Evolutionary conservation across 2,888 invertebrate genomes (phyloP).

Genomic region (Frankliniella fusca): DNA sequence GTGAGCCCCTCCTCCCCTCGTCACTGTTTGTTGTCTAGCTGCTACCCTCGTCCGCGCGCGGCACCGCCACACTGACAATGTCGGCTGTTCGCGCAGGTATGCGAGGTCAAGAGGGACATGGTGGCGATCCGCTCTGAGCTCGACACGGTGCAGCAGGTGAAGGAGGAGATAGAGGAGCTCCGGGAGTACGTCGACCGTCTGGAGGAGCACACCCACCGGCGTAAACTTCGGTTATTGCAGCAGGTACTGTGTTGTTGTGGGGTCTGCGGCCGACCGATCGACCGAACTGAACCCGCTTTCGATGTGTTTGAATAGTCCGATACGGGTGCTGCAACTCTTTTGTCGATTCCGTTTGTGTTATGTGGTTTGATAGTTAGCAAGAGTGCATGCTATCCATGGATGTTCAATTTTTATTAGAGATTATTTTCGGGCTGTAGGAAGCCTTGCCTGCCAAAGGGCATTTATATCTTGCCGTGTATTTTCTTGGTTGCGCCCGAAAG

Average conservation of each 20-base stretch:
- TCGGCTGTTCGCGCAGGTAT: conserved; percentile 39
- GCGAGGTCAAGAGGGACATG: conserved; percentile 85
- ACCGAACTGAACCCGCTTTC: background rate
- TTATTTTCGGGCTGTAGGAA: background rate
- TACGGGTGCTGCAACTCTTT: background rate
- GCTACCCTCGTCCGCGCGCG: no score
- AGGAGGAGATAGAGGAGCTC: conserved; percentile 89
- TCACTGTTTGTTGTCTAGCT: no score
- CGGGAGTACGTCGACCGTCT: conserved; percentile 87
- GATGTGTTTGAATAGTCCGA: background rate
- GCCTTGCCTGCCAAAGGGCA: background rate
- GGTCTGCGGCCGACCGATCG: no score
- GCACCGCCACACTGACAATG: no score
- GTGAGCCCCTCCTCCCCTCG: conserved; percentile 61
- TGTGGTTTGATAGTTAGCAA: conserved; percentile 22
- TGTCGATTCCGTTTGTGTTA: conserved; percentile 5
- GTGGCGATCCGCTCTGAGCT: conserved; percentile 91
- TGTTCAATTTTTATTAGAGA: background rate
- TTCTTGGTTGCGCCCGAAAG: conserved; percentile 12
- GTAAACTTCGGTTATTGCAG: conserved; percentile 85
- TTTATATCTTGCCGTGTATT: background rate
- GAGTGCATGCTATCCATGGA: background rate
- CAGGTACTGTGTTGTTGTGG: conserved; percentile 70
- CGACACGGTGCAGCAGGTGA: conserved; percentile 90
- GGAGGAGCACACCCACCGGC: conserved; percentile 84